Conservation (phyloP, 2,888 invertebrate species). For the Coleophora deauratella region DNA sequence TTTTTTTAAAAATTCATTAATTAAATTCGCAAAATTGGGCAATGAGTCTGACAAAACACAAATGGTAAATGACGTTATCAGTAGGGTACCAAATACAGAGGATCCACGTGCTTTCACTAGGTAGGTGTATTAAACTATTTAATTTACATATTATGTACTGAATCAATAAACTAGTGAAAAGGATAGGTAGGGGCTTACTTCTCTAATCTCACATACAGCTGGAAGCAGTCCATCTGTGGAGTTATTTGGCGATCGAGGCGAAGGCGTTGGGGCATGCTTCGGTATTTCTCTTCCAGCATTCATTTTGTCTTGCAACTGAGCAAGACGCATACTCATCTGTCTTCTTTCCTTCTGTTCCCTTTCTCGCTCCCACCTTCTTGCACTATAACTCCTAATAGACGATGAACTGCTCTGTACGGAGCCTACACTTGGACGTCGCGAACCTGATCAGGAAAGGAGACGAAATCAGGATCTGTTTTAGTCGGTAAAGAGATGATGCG, state of each 20-base stretch:
- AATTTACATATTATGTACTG: no score
- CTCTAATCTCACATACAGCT: slow-evolving; percentile 85
- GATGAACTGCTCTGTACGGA: slow-evolving; percentile 89
- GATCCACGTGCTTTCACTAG: no score
- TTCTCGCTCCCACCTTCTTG: slow-evolving; percentile 85
- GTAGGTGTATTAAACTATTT: no score
- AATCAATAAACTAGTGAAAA: slow-evolving; percentile 17
- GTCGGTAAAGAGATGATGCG: slow-evolving; percentile 9
- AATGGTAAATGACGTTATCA: no score
- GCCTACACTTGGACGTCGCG: slow-evolving; percentile 89
- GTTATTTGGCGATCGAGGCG: slow-evolving; percentile 84
- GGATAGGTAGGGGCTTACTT: slow-evolving; percentile 68
- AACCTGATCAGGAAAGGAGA: slow-evolving; percentile 73
- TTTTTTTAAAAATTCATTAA: no score
- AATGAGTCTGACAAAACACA: no score
- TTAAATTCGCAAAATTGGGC: no score
- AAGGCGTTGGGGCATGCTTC: slow-evolving; percentile 78
- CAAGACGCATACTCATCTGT: slow-evolving; percentile 84
- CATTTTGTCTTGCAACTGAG: slow-evolving; percentile 79
- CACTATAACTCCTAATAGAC: slow-evolving; percentile 87
- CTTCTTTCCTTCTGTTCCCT: slow-evolving; percentile 86
- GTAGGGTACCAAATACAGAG: no score
- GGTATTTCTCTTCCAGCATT: slow-evolving; percentile 62
- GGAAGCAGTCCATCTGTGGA: slow-evolving; percentile 89
- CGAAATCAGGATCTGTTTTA: neutral